Conservation (phyloP, 2,113 vertebrate genomes). For the Columba livia region DNA sequence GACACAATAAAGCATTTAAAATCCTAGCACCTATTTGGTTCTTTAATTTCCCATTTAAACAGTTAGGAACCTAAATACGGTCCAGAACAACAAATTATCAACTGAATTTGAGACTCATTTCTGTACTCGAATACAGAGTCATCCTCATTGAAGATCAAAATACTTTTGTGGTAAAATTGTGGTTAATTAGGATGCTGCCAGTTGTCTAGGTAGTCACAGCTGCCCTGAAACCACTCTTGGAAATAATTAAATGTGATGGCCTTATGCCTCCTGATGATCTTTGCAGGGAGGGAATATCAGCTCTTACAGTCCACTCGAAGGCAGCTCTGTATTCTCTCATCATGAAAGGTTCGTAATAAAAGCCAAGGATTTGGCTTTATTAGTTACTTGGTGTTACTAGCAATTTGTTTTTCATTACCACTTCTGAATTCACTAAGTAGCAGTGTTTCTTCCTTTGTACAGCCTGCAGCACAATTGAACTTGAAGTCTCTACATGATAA, state of each 20-base stretch:
- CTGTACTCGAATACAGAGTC: not conserved
- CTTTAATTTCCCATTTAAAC: not conserved
- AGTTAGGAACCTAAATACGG: not conserved
- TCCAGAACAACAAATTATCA: not conserved
- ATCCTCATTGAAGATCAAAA: not conserved
- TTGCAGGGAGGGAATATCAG: not conserved
- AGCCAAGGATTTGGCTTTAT: not conserved
- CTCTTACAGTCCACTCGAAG: not conserved
- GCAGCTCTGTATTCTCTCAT: not conserved
- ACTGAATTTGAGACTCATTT: not conserved
- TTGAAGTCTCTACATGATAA: not conserved
- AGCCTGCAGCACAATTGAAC: not conserved
- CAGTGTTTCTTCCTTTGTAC: not conserved
- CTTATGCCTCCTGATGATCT: not conserved
- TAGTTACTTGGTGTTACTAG: not conserved
- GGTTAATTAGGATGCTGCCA: not conserved
- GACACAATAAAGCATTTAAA: not conserved
- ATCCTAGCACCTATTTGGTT: not conserved
- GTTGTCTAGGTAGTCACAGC: not conserved
- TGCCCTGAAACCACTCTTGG: not conserved
- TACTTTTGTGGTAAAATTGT: not conserved
- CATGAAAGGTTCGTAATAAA: not conserved
- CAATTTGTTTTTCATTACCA: not conserved
- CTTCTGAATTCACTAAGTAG: not conserved
- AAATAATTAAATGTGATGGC: slow-evolving; percentile 22